phyloP scores from a whole-genome alignment of 2,113 vertebrate species.

The Chamaea fasciata region DNA sequence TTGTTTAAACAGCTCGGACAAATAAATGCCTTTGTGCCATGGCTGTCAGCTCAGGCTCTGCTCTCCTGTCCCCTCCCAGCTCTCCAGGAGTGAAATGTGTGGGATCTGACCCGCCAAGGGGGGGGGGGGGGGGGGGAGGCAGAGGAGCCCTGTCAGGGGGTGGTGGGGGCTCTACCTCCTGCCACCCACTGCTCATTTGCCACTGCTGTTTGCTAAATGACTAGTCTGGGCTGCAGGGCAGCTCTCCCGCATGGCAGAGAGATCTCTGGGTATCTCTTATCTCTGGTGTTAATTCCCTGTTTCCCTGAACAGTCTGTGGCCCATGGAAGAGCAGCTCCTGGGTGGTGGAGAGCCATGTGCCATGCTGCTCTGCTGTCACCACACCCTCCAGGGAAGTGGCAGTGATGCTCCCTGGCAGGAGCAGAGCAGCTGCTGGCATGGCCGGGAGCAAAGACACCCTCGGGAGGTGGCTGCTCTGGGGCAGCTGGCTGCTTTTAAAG shows the following conservation, averaged over 20 bases:
- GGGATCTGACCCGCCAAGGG: background rate
- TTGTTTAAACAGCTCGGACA: background rate
- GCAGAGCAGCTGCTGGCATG: background rate
- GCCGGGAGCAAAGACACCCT: background rate
- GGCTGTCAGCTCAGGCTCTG: background rate
- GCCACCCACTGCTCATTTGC: background rate
- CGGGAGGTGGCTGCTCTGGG: background rate
- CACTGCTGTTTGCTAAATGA: background rate
- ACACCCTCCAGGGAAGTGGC: fast-evolving
- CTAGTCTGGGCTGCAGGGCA: background rate
- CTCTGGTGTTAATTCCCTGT: background rate
- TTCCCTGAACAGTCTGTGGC: background rate
- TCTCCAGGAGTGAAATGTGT: background rate
- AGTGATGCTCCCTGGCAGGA: background rate
- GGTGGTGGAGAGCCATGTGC: background rate
- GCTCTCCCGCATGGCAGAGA: background rate
- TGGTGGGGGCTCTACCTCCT: background rate
- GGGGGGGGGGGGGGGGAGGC: background rate
- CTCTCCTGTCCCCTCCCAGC: background rate
- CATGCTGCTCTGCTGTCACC: background rate
- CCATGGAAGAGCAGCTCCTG: background rate
- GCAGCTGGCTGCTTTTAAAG: background rate
- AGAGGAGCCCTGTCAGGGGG: fast-evolving
- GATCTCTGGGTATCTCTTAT: background rate
- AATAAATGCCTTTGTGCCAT: background rate